These are phyloP conservation scores for Oeneis ivallda DNA, from an alignment of 2,888 invertebrate genomes.

Conservation along the genomic window DNA sequence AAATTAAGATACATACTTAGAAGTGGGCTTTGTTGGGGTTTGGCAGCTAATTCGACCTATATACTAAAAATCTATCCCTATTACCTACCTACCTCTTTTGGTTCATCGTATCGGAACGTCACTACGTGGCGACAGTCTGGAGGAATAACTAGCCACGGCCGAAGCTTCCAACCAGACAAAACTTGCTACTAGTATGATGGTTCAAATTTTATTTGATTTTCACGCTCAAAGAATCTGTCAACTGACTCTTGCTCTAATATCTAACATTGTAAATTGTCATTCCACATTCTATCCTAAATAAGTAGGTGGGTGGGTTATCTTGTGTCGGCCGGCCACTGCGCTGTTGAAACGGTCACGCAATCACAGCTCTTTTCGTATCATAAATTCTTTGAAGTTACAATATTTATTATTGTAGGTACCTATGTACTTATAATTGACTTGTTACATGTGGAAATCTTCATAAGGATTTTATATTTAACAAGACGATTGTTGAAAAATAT, in stretches of 20 bases:
- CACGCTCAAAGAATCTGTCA: neutral
- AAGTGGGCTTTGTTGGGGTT: too few relatives aligned
- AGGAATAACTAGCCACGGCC: too few relatives aligned
- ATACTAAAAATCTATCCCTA: too few relatives aligned
- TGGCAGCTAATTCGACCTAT: too few relatives aligned
- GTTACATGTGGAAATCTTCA: slow-evolving; percentile 26
- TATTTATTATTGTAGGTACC: slow-evolving; percentile 47
- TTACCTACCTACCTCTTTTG: too few relatives aligned
- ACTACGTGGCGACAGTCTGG: too few relatives aligned
- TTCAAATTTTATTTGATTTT: neutral
- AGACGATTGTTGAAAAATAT: too few relatives aligned
- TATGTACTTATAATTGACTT: slow-evolving; percentile 28
- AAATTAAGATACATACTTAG: too few relatives aligned
- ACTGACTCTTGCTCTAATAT: slow-evolving; percentile 2
- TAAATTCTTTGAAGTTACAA: slow-evolving; percentile 48
- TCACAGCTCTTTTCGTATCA: slow-evolving; percentile 52
- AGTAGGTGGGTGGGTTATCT: slow-evolving; percentile 49
- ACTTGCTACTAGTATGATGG: too few relatives aligned
- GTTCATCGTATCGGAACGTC: too few relatives aligned
- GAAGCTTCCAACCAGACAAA: too few relatives aligned
- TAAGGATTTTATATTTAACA: slow-evolving; percentile 7
- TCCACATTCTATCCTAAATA: slow-evolving; percentile 64
- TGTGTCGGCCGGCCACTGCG: slow-evolving; percentile 60
- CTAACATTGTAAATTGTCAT: slow-evolving; percentile 57
- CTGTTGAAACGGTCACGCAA: slow-evolving; percentile 69